Conservation (phyloP, 2,888 invertebrate species). For the Neocrepidodera transversa region DNA sequence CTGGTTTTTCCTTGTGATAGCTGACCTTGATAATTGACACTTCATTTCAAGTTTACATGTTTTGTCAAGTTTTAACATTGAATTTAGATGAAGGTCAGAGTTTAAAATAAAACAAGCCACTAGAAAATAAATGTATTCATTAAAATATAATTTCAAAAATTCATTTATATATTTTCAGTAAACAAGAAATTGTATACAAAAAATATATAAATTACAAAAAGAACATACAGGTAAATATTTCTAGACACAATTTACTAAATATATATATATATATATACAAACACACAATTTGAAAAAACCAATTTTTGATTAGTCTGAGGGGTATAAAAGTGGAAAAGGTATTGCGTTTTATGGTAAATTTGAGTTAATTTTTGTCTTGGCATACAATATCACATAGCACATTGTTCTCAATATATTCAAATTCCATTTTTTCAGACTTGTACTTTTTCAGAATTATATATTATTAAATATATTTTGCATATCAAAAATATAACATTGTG, state of each 20-base stretch:
- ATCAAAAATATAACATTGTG: neutral
- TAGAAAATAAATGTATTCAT: conserved; percentile 21
- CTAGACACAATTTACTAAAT: conserved; percentile 10
- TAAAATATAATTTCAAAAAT: conserved; percentile 19
- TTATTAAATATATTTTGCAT: neutral
- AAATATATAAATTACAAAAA: conserved; percentile 13
- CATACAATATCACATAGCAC: neutral
- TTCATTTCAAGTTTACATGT: too few relatives aligned
- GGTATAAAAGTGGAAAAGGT: conserved; percentile 22
- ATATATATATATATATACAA: too few relatives aligned
- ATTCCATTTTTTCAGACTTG: neutral
- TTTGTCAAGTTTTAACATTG: too few relatives aligned
- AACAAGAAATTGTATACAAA: conserved; percentile 12
- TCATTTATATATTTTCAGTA: conserved; percentile 11
- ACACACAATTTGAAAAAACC: conserved; percentile 6
- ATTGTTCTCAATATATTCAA: neutral
- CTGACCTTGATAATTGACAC: too few relatives aligned
- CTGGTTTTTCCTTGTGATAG: too few relatives aligned
- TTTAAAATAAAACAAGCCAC: neutral
- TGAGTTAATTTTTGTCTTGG: neutral
- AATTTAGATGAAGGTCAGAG: too few relatives aligned
- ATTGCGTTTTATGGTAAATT: conserved; percentile 3
- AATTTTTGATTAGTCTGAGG: neutral
- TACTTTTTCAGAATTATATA: neutral
- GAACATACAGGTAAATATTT: neutral